A percentile compares a stretch with the other conserved stretches of the same genome.
phyloP scores from a whole-genome alignment of 2,888 invertebrate genomes.

The Sericinus montela region DNA sequence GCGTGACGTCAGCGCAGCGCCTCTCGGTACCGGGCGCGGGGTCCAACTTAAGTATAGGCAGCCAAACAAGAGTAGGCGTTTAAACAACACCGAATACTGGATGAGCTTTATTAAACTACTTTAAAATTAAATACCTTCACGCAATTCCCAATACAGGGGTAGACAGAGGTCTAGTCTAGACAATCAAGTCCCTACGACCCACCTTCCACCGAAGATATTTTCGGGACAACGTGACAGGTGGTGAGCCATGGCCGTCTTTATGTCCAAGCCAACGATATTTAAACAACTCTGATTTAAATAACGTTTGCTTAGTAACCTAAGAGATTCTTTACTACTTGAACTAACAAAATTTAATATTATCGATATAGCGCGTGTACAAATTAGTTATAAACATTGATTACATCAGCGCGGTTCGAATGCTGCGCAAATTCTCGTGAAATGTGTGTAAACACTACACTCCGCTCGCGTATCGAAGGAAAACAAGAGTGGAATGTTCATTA shows the following conservation, averaged over 20 bases:
- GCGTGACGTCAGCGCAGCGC: slow-evolving; percentile 7
- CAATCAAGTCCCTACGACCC: too few relatives aligned
- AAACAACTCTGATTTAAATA: too few relatives aligned
- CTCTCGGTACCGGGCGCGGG: background rate
- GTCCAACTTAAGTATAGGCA: background rate
- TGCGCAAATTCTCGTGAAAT: slow-evolving; percentile 65
- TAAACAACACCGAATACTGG: background rate
- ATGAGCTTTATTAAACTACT: slow-evolving; percentile 10
- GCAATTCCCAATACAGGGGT: too few relatives aligned
- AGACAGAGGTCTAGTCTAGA: too few relatives aligned
- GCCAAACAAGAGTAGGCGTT: slow-evolving; percentile 25
- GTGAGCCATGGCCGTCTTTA: too few relatives aligned
- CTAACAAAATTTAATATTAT: slow-evolving; percentile 4
- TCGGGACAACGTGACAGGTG: too few relatives aligned
- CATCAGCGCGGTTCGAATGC: slow-evolving; percentile 47
- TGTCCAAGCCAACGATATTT: too few relatives aligned
- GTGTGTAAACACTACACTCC: slow-evolving; percentile 53
- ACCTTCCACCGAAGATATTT: too few relatives aligned
- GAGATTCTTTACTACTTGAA: too few relatives aligned
- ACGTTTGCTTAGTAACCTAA: too few relatives aligned
- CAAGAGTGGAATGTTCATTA: slow-evolving; percentile 51
- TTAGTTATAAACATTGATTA: slow-evolving; percentile 40
- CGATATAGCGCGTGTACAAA: slow-evolving; percentile 15
- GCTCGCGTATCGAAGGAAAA: slow-evolving; percentile 43
- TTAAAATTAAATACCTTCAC: too few relatives aligned